Conservation (phyloP, 2,113 vertebrate genomes). For the Aix galericulata region DNA sequence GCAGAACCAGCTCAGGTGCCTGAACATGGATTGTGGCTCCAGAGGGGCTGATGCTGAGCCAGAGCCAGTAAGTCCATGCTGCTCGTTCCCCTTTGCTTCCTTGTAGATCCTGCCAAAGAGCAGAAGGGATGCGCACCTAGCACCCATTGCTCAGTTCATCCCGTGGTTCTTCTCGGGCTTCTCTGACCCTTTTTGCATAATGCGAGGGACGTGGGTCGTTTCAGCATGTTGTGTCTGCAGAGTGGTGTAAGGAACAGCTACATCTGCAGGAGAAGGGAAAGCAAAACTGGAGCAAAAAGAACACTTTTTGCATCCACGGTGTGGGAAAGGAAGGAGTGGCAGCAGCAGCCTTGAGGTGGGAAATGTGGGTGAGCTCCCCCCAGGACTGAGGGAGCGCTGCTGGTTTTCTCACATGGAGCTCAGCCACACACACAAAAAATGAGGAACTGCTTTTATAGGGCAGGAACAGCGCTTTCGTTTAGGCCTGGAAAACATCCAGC, state of each 20-base stretch:
- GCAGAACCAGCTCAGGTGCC: not conserved
- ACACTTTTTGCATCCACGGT: not conserved
- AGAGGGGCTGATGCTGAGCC: not conserved
- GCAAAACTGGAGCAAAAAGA: not conserved
- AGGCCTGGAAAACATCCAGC: not conserved
- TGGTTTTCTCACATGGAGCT: not conserved
- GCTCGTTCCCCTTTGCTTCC: not conserved
- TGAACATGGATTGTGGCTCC: not conserved
- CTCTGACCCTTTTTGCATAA: not conserved
- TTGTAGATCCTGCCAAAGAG: accelerated
- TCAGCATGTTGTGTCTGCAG: not conserved
- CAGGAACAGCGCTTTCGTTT: not conserved
- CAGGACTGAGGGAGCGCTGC: not conserved
- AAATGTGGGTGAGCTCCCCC: not conserved
- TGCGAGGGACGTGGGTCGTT: not conserved
- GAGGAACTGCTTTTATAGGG: not conserved
- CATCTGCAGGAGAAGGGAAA: not conserved
- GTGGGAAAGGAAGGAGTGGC: not conserved
- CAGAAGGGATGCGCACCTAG: not conserved
- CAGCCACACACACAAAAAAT: not conserved
- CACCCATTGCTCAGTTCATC: not conserved
- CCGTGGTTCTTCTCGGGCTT: not conserved
- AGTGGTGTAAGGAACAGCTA: not conserved
- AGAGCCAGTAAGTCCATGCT: not conserved
- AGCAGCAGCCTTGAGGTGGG: not conserved